These are phyloP conservation scores for Gobio occitaniae DNA, from an alignment of 2,797 vertebrate genomes.

Conservation along the genomic window DNA sequence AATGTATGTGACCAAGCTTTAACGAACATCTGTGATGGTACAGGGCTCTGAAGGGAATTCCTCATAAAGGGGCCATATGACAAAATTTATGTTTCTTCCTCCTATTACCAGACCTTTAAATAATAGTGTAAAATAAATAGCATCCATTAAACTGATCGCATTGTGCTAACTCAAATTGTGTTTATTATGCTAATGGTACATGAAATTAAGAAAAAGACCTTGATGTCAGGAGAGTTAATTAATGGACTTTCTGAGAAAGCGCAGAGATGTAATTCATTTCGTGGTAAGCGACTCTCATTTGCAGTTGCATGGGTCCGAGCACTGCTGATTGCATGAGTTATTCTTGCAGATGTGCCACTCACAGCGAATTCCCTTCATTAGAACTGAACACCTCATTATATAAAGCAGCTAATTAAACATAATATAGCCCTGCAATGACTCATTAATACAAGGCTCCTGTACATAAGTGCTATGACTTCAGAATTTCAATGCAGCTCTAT, in stretches of 20 bases:
- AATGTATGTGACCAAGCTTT: conserved; percentile 78
- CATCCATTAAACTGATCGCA: conserved; percentile 98
- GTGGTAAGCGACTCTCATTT: conserved; percentile 98
- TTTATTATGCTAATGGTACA: conserved; percentile 99
- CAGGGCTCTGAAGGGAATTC: conserved; percentile 84
- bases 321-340: conserved; percentile 99
- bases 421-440: conserved; percentile 95
- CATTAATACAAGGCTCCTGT: conserved; percentile 93
- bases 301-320: conserved; percentile 94
- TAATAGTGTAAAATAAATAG: conserved; percentile 99
- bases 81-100: conserved; percentile 90
- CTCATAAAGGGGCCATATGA: conserved; percentile 88
- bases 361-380: conserved; percentile 97
- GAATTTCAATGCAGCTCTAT: conserved; percentile 43
- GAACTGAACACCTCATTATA: conserved; percentile 99
- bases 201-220: conserved; percentile 99
- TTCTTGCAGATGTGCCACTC: conserved; percentile 99
- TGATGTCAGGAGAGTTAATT: conserved; percentile 99
- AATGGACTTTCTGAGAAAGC: conserved; percentile 98
- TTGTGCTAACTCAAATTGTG: conserved; percentile 99
- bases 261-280: conserved; percentile 98
- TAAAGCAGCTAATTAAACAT: conserved; percentile 99
- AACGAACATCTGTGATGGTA: conserved; percentile 88
- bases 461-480: conserved; percentile 48
- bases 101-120: conserved; percentile 95